These are phyloP conservation scores for Plecturocebus donacophilus DNA, from an alignment of 2,113 vertebrate species.

Conservation along the genomic window DNA sequence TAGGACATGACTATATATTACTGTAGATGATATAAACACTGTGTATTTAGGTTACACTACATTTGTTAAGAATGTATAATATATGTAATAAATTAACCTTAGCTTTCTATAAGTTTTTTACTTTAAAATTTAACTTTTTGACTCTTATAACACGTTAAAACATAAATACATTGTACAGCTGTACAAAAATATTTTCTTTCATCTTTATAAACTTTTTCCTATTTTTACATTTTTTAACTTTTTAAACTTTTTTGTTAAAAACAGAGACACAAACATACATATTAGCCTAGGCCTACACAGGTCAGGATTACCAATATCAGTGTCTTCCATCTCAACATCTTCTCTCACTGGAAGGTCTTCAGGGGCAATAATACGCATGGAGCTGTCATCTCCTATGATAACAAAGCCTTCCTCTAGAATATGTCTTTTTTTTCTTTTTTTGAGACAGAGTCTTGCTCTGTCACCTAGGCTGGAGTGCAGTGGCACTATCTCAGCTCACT, in stretches of 20 bases:
- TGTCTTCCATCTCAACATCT: not conserved
- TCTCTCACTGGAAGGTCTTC: not conserved
- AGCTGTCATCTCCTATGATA: not conserved
- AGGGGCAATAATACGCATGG: not conserved
- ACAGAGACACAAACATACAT: not conserved
- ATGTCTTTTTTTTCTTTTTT: too few relatives aligned
- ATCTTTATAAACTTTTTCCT: not conserved
- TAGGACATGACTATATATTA: not conserved
- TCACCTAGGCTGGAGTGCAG: too few relatives aligned
- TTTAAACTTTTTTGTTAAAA: not conserved
- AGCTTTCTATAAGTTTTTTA: not conserved
- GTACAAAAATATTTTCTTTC: not conserved
- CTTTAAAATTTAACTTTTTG: not conserved
- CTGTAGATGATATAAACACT: not conserved
- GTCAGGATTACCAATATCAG: not conserved
- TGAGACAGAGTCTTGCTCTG: too few relatives aligned
- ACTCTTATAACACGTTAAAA: not conserved
- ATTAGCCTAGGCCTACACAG: not conserved
- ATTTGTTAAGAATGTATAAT: not conserved
- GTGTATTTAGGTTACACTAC: not conserved
- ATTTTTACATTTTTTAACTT: not conserved
- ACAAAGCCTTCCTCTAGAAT: not conserved
- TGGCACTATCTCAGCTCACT: too few relatives aligned
- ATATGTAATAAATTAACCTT: not conserved
- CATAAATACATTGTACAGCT: not conserved